Percentiles rank a stretch among this genome's conserved stretches.
Evolutionary conservation across 2,888 invertebrate genomes (phyloP).

Genomic region (Dinocampus coccinellae): DNA sequence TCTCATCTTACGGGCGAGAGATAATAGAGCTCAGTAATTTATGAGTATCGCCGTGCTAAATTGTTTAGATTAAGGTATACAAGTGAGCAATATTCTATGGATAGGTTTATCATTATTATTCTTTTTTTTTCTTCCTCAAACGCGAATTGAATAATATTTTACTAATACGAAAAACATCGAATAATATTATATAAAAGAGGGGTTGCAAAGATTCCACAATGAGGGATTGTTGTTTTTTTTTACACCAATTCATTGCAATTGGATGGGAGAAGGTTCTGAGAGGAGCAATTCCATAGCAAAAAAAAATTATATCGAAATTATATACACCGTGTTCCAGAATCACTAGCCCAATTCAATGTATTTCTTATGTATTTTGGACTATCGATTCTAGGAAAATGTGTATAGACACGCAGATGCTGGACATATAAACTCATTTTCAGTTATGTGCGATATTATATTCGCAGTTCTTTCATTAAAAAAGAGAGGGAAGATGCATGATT

Average conservation of each 20-base stretch:
- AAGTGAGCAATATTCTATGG: neutral
- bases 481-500: constrained; percentile 12
- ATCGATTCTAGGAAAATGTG: no score
- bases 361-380: no score
- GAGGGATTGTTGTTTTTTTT: neutral
- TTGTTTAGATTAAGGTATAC: neutral
- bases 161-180: neutral
- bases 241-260: constrained; percentile 4
- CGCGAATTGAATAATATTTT: neutral
- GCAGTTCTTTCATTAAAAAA: neutral
- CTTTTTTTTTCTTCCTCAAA: constrained; percentile 3
- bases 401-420: constrained; percentile 23
- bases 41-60: neutral
- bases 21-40: constrained; percentile 1
- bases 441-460: constrained; percentile 15
- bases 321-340: no score
- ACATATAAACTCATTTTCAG: constrained; percentile 19
- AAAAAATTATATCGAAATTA: constrained; percentile 14
- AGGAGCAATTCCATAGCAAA: constrained; percentile 17
- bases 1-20: no score
- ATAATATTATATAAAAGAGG: neutral
- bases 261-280: neutral
- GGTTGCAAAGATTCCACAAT: constrained; percentile 21
- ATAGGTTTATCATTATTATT: no score
- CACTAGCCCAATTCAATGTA: no score